phyloP scores from a whole-genome alignment of 2,797 vertebrate species.

The Miopithecus talapoin region DNA sequence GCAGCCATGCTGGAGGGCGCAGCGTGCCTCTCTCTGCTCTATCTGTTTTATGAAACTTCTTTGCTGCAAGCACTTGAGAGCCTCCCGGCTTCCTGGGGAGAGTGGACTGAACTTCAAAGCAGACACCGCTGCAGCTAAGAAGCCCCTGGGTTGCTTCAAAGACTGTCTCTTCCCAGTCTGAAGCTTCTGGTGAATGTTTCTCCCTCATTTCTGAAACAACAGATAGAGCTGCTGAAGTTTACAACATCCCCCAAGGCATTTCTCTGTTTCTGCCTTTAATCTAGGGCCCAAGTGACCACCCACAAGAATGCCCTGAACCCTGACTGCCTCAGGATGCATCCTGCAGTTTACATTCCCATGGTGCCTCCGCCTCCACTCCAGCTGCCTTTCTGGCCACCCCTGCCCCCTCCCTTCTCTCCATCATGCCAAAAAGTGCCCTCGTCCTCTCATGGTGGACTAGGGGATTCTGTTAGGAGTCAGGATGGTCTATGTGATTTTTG shows the following conservation, averaged over 20 bases:
- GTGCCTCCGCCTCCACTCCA: not conserved
- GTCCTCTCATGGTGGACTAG: not conserved
- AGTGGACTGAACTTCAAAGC: constrained; percentile 19
- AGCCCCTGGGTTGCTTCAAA: not conserved
- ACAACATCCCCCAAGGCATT: not conserved
- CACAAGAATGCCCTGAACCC: not conserved
- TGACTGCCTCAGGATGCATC: not conserved
- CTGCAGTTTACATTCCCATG: not conserved
- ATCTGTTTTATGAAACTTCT: not conserved
- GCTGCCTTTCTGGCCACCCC: not conserved
- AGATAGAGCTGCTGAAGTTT: not conserved
- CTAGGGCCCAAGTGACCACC: not conserved
- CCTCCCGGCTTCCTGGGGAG: not conserved
- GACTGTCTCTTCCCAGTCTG: not conserved
- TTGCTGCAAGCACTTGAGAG: not conserved
- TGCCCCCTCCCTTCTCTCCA: not conserved
- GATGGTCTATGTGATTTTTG: not conserved
- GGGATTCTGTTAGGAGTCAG: not conserved
- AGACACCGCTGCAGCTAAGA: not conserved
- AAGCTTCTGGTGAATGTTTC: not conserved
- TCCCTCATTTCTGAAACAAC: not conserved
- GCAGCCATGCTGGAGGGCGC: not conserved
- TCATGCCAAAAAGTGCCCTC: not conserved
- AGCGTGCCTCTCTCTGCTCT: not conserved
- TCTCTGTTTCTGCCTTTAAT: not conserved